Evolutionary conservation across 2,797 vertebrate genomes (phyloP).

Genomic region (Sebastes elongatus): DNA sequence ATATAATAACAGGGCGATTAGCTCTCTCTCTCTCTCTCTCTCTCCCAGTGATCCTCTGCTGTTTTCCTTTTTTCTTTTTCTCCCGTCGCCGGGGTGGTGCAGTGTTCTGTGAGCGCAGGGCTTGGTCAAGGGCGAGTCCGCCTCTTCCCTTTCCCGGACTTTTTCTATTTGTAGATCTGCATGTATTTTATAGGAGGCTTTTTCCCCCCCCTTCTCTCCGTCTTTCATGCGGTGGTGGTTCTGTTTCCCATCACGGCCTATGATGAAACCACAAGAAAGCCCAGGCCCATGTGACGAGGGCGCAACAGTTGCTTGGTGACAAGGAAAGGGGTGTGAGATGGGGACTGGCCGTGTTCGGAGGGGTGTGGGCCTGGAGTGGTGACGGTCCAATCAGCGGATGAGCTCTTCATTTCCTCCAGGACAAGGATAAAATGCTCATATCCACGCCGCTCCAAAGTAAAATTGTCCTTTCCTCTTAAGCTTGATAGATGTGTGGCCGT

Average conservation of each 20-base stretch:
- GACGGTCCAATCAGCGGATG: slow-evolving; percentile 50
- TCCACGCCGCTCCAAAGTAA: slow-evolving; percentile 6
- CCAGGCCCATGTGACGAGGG: slow-evolving; percentile 67
- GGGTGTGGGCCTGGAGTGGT: slow-evolving; percentile 36
- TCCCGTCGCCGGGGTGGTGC: slow-evolving; percentile 57
- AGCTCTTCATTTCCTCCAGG: slow-evolving; percentile 32
- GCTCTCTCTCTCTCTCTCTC: slow-evolving; percentile 28
- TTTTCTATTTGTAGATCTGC: slow-evolving; percentile 81
- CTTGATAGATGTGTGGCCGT: slow-evolving; percentile 61
- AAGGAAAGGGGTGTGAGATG: slow-evolving; percentile 24
- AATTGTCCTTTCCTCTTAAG: slow-evolving; percentile 30
- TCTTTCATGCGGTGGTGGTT: slow-evolving; percentile 79
- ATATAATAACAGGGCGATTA: slow-evolving; percentile 84
- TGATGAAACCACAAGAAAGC: slow-evolving; percentile 85
- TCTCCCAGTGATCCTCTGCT: slow-evolving; percentile 56
- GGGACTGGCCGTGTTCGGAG: slow-evolving; percentile 15
- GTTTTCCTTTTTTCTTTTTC: slow-evolving; percentile 27
- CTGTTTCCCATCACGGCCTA: slow-evolving; percentile 82
- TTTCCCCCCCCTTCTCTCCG: slow-evolving; percentile 20
- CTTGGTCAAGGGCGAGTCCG: slow-evolving; percentile 70
- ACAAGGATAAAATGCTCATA: slow-evolving; percentile 42
- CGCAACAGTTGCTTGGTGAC: slow-evolving; percentile 70
- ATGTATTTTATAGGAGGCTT: slow-evolving; percentile 71
- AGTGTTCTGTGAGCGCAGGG: slow-evolving; percentile 56
- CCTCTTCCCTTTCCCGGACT: slow-evolving; percentile 66